Conservation (phyloP, 2,113 vertebrate species). For the Tupaia tana region DNA sequence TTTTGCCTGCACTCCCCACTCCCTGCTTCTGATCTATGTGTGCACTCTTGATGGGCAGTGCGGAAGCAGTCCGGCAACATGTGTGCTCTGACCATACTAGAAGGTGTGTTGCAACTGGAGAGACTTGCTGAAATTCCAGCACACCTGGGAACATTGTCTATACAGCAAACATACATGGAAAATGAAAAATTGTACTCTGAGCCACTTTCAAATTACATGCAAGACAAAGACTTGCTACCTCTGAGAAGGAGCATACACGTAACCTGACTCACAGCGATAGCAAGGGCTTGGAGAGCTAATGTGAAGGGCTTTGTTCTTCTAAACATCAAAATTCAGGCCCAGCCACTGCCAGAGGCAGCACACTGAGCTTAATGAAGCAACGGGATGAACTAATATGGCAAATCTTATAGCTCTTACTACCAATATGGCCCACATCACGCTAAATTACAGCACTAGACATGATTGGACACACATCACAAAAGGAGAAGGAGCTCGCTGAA, state of each 20-base stretch:
- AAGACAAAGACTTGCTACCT: not conserved
- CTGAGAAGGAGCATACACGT: not conserved
- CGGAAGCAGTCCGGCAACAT: not conserved
- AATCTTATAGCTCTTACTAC: conserved; percentile 72
- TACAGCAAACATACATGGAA: not conserved
- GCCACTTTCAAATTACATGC: conserved; percentile 27
- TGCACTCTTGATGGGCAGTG: not conserved
- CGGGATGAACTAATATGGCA: conserved; percentile 77
- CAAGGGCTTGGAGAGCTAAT: not conserved
- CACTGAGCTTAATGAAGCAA: conserved; percentile 80
- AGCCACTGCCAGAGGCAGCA: conserved; percentile 66
- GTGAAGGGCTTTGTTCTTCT: conserved; percentile 71
- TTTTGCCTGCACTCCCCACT: not conserved
- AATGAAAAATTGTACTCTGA: not conserved
- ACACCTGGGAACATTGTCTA: not conserved
- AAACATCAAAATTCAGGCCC: conserved; percentile 75
- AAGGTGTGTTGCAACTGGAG: not conserved
- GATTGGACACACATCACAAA: conserved; percentile 75
- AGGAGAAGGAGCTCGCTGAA: conserved; percentile 58
- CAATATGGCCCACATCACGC: conserved; percentile 76
- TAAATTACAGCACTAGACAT: conserved; percentile 71
- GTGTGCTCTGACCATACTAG: not conserved
- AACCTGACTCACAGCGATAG: not conserved
- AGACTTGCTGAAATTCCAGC: not conserved
- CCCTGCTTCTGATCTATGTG: not conserved